Evolutionary conservation across 2,113 vertebrate genomes (phyloP).

Genomic region (Acrocephalus arundinaceus): DNA sequence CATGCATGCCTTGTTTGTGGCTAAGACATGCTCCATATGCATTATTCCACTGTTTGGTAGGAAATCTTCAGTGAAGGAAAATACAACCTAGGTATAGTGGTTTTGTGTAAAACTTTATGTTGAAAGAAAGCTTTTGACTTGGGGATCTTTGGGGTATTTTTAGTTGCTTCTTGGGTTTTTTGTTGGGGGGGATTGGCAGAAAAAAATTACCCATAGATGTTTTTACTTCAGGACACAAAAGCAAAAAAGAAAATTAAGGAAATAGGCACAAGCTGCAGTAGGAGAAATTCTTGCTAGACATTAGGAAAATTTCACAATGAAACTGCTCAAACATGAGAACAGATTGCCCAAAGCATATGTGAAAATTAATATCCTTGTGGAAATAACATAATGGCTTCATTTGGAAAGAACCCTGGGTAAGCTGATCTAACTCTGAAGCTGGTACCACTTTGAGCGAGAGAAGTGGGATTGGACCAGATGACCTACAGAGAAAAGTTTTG

Average conservation of each 20-base stretch:
- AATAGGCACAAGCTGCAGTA: background rate
- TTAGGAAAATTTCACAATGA: background rate
- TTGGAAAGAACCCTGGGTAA: background rate
- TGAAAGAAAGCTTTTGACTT: background rate
- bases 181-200: accelerated
- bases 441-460: background rate
- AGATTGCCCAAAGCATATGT: background rate
- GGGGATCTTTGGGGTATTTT: background rate
- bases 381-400: background rate
- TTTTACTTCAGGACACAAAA: background rate
- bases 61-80: background rate
- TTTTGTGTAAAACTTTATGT: background rate
- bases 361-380: background rate
- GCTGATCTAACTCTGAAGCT: background rate
- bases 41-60: background rate
- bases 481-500: background rate
- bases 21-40: accelerated
- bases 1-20: background rate
- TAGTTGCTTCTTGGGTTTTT: background rate
- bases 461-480: background rate
- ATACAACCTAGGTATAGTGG: background rate
- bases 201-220: background rate
- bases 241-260: background rate
- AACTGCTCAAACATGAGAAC: background rate
- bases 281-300: background rate